These are phyloP conservation scores for Xestia ashworthii DNA, from an alignment of 2,888 invertebrate species.

Conservation along the genomic window DNA sequence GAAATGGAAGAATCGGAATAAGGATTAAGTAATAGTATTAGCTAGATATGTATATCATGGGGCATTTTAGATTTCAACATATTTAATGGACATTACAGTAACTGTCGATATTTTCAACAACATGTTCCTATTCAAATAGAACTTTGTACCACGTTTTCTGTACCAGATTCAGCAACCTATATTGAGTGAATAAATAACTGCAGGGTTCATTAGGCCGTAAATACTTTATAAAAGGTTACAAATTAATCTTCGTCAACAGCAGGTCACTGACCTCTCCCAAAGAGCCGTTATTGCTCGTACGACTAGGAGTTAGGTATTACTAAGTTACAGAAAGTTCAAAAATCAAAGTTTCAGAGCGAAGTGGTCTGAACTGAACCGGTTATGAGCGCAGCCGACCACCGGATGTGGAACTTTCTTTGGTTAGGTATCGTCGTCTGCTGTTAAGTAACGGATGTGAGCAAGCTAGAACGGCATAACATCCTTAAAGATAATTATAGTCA, in stretches of 20 bases:
- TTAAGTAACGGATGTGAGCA: conserved; percentile 48
- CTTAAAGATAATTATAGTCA: not conserved
- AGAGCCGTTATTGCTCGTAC: conserved; percentile 3
- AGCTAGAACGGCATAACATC: not conserved
- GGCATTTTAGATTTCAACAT: not conserved
- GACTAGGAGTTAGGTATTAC: conserved; percentile 40
- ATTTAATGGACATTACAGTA: not conserved
- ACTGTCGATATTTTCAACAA: not conserved
- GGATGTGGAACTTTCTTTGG: conserved; percentile 64
- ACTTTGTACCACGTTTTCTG: not conserved
- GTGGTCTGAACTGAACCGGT: conserved; percentile 52
- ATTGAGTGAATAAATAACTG: not conserved
- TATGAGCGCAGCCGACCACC: conserved; percentile 58
- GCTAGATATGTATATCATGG: not conserved
- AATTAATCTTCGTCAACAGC: not conserved
- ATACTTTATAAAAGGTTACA: not conserved
- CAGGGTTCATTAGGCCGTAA: not conserved
- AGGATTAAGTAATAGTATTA: not conserved
- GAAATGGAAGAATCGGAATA: not conserved
- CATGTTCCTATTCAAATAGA: not conserved
- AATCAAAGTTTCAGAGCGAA: conserved; percentile 52
- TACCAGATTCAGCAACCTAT: not conserved
- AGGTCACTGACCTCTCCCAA: not conserved
- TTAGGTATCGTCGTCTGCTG: conserved; percentile 46
- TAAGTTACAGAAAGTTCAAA: conserved; percentile 53